A percentile compares a stretch with the other conserved stretches of the same genome.
Conservation (phyloP, 2,113 vertebrate species). For the Osmerus eperlanus region DNA sequence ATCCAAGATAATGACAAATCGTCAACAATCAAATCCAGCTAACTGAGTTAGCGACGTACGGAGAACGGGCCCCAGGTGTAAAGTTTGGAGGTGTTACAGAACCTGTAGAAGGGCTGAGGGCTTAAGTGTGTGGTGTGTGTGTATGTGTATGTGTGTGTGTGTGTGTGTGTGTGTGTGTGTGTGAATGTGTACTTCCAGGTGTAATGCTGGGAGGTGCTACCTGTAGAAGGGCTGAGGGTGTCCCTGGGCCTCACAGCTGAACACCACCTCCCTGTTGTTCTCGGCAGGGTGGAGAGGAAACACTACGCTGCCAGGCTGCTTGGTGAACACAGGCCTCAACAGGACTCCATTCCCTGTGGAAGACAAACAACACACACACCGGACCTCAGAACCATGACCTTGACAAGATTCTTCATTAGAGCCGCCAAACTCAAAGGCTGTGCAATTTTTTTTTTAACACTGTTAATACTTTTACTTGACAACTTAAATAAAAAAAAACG, state of each 20-base stretch:
- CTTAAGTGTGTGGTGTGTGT: no score
- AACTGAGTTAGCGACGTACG: no score
- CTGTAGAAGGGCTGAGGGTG: slow-evolving; percentile 85
- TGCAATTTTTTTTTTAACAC: background rate
- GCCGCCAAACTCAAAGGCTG: no score
- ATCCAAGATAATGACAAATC: no score
- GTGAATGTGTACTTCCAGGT: background rate
- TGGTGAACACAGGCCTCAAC: slow-evolving; percentile 84
- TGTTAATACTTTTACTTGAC: background rate
- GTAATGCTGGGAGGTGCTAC: slow-evolving; percentile 58
- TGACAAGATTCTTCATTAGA: background rate
- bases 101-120: slow-evolving; percentile 66
- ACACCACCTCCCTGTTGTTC: slow-evolving; percentile 81
- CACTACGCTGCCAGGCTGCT: slow-evolving; percentile 85
- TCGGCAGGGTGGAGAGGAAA: slow-evolving; percentile 88
- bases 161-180: no score
- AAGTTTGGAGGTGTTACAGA: no score
- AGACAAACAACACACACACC: background rate
- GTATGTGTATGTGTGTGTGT: background rate
- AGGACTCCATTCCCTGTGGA: slow-evolving; percentile 76
- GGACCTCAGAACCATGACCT: slow-evolving; percentile 14
- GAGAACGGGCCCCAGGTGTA: no score
- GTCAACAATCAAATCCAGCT: no score
- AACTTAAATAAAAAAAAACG: background rate
- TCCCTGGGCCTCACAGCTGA: slow-evolving; percentile 88